Conservation (phyloP, 1,140 invertebrate genomes). For the Drosophila punjabiensis region DNA sequence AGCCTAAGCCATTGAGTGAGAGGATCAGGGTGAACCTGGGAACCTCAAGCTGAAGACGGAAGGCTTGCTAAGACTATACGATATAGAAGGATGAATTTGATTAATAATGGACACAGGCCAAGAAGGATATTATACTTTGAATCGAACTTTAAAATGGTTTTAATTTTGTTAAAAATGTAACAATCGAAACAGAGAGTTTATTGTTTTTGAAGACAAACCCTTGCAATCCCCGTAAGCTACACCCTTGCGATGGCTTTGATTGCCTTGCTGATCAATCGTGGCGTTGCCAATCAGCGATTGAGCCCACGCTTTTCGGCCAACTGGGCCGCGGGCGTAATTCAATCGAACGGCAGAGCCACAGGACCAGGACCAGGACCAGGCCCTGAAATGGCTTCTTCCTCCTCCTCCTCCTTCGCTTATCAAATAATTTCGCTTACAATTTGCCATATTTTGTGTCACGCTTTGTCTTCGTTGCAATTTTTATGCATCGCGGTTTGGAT, state of each 20-base stretch:
- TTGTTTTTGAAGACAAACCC: not conserved
- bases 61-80: not conserved
- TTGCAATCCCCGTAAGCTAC: not conserved
- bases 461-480: slow-evolving; percentile 51
- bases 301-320: slow-evolving; percentile 36
- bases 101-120: not conserved
- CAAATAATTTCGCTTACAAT: slow-evolving; percentile 56
- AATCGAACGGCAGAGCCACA: slow-evolving; percentile 21
- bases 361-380: not conserved
- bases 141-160: not conserved
- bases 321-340: slow-evolving; percentile 53
- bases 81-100: not conserved
- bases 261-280: slow-evolving; percentile 49
- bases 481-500: slow-evolving; percentile 35
- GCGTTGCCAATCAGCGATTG: slow-evolving; percentile 37
- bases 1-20: slow-evolving; percentile 47
- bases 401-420: not conserved
- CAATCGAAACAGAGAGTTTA: not conserved
- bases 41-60: not conserved
- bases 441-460: slow-evolving; percentile 63
- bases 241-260: slow-evolving; percentile 35
- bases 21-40: slow-evolving; percentile 17
- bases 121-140: not conserved
- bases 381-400: not conserved
- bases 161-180: not conserved